These are phyloP conservation scores for Ernsta delagoae DNA, from an alignment of 2,888 invertebrate genomes.

Conservation along the genomic window DNA sequence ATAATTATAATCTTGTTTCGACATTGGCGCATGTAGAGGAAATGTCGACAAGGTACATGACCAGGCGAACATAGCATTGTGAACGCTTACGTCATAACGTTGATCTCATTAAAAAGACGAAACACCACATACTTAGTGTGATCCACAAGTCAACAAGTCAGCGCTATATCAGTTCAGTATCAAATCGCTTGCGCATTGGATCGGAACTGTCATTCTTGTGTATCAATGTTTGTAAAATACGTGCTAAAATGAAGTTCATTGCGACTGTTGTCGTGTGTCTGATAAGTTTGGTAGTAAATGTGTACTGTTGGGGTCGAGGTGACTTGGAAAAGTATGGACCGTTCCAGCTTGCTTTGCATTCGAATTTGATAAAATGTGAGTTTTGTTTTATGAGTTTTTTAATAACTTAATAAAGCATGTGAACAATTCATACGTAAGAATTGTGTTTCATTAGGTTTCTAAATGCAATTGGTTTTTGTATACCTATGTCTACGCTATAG, in stretches of 20 bases:
- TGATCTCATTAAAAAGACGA: conserved; percentile 36
- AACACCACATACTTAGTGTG: conserved; percentile 29
- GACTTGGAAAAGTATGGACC: conserved; percentile 74
- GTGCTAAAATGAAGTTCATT: conserved; percentile 18
- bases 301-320: conserved; percentile 55
- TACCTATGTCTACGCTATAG: too few species aligned
- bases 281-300: conserved; percentile 37
- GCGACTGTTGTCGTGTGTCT: conserved; percentile 47
- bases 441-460: too few species aligned
- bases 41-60: conserved; percentile 5
- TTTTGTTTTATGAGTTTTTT: too few species aligned
- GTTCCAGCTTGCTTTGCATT: conserved; percentile 61
- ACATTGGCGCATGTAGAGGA: conserved; percentile 7
- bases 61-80: neutral
- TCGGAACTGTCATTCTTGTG: neutral
- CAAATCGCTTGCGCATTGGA: conserved; percentile 18
- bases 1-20: neutral
- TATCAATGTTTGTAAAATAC: neutral
- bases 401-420: too few species aligned
- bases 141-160: conserved; percentile 15
- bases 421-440: too few species aligned
- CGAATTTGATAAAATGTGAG: conserved; percentile 72
- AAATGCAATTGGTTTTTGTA: too few species aligned
- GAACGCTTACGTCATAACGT: conserved; percentile 30
- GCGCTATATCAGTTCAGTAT: conserved; percentile 5